These are phyloP conservation scores for Myanophis thanlyinensis DNA, from an alignment of 2,113 vertebrate genomes.

Conservation along the genomic window DNA sequence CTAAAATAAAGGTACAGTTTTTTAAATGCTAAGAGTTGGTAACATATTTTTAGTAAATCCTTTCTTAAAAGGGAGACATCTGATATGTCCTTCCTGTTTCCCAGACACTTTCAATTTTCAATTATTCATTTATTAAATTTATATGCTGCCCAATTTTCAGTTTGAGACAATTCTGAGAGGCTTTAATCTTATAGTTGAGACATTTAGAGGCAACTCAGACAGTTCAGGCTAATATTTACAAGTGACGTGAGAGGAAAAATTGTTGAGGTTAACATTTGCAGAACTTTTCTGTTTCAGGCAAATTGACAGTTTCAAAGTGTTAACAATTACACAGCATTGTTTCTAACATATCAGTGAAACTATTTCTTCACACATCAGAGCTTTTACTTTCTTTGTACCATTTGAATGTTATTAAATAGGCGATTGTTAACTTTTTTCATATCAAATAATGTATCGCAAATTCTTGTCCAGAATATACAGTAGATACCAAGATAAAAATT, in stretches of 20 bases:
- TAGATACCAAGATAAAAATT: neutral
- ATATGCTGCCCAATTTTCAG: neutral
- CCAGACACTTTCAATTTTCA: neutral
- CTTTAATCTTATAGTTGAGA: slow-evolving; percentile 1
- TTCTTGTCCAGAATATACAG: neutral
- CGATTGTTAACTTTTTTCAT: neutral
- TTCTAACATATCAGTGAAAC: neutral
- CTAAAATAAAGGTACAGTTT: neutral
- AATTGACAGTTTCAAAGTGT: neutral
- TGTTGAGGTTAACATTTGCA: neutral
- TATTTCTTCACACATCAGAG: neutral
- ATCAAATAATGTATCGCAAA: neutral
- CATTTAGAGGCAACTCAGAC: slow-evolving; percentile 3
- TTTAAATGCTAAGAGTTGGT: slow-evolving; percentile 6
- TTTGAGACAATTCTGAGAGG: neutral
- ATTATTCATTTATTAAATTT: neutral
- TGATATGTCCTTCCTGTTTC: neutral
- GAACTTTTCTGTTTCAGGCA: neutral
- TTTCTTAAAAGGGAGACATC: slow-evolving; percentile 2
- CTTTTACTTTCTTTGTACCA: neutral
- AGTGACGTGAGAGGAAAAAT: neutral
- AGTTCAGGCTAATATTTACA: neutral
- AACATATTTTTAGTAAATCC: neutral
- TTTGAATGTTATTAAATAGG: neutral
- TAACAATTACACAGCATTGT: neutral